Conservation (phyloP, 2,113 vertebrate species). For the Xenopus tropicalis region DNA sequence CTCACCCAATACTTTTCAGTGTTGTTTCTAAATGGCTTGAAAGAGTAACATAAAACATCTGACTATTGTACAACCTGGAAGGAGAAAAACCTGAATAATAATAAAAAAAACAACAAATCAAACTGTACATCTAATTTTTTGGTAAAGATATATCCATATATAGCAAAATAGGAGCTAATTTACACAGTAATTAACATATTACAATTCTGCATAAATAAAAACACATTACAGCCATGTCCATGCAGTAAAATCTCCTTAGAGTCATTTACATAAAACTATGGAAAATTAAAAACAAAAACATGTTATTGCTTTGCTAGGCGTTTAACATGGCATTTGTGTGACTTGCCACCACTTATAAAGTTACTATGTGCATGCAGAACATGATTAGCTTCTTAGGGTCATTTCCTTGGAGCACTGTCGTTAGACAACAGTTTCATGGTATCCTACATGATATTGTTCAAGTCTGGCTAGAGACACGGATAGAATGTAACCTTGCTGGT, state of each 20-base stretch:
- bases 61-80: constrained; percentile 68
- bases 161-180: constrained; percentile 43
- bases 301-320: constrained; percentile 44
- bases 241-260: constrained; percentile 54
- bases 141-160: constrained; percentile 32
- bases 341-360: constrained; percentile 35
- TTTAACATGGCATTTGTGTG: constrained; percentile 44
- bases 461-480: background rate
- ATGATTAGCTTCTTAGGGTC: background rate
- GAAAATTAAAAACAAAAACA: background rate
- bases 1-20: constrained; percentile 42
- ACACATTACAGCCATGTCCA: constrained; percentile 60
- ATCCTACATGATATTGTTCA: background rate
- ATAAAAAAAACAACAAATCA: constrained; percentile 52
- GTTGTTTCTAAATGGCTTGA: constrained; percentile 53
- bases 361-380: constrained; percentile 38
- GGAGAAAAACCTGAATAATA: constrained; percentile 57
- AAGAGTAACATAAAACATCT: constrained; percentile 53
- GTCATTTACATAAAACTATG: constrained; percentile 55
- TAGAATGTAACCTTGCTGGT: constrained; percentile 21
- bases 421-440: background rate
- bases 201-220: constrained; percentile 60
- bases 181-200: constrained; percentile 41
- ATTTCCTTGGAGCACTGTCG: background rate
- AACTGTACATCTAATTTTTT: constrained; percentile 62